Conservation (phyloP, 2,888 invertebrate genomes). For the Cylloceria caligata region DNA sequence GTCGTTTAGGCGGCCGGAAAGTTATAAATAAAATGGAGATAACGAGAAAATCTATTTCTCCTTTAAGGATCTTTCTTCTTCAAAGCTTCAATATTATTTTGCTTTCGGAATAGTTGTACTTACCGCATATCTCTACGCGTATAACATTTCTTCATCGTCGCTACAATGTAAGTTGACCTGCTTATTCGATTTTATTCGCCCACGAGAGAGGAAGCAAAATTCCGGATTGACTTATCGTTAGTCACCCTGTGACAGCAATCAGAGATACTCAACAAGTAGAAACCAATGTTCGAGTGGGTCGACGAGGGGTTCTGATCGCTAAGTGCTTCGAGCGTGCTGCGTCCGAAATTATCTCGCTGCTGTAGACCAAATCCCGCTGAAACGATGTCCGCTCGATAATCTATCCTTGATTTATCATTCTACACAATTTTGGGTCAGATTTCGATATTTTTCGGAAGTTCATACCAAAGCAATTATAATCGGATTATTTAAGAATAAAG, state of each 20-base stretch:
- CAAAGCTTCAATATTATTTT: conserved; percentile 23
- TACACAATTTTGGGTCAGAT: conserved; percentile 10
- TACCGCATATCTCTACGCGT: conserved; percentile 32
- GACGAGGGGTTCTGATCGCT: conserved; percentile 16
- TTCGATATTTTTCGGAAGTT: conserved; percentile 17
- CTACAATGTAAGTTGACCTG: not conserved
- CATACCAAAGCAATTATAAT: not conserved
- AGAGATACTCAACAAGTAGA: conserved; percentile 67
- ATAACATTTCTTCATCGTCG: conserved; percentile 51
- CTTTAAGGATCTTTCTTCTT: not conserved
- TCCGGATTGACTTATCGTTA: conserved; percentile 44
- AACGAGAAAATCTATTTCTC: too few species aligned
- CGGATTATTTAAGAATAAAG: not conserved
- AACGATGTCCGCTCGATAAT: conserved; percentile 60
- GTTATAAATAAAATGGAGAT: too few species aligned
- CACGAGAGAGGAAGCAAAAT: conserved; percentile 26
- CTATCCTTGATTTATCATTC: conserved; percentile 41
- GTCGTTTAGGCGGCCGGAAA: too few species aligned
- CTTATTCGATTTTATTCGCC: conserved; percentile 28
- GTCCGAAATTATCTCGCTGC: conserved; percentile 1
- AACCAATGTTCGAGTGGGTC: conserved; percentile 42
- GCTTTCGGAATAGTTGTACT: not conserved
- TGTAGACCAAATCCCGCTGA: not conserved
- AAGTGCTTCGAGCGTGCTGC: conserved; percentile 25
- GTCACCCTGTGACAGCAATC: conserved; percentile 29